Percentiles rank a stretch among this genome's conserved stretches.
Conservation (phyloP, 2,113 vertebrate genomes). For the Spea bombifrons region DNA sequence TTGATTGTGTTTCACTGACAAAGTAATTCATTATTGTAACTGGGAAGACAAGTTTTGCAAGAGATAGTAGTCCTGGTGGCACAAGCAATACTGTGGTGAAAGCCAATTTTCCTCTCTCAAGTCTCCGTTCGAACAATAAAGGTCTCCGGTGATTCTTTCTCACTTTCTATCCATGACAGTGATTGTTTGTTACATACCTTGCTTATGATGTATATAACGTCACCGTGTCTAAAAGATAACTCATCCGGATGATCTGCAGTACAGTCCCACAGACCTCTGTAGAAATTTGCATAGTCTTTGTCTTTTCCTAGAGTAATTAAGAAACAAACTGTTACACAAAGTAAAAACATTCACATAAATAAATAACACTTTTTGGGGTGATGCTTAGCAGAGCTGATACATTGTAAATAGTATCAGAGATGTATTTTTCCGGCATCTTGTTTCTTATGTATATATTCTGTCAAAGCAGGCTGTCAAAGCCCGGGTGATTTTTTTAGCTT, state of each 20-base stretch:
- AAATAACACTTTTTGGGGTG: no score
- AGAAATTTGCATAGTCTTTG: conserved; percentile 88
- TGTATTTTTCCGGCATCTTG: no score
- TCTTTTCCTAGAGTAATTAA: conserved; percentile 66
- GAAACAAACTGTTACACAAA: conserved; percentile 47
- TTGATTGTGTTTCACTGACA: conserved; percentile 74
- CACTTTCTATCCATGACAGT: conserved; percentile 1
- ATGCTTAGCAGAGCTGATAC: no score
- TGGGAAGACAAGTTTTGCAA: conserved; percentile 19
- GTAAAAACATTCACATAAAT: no score
- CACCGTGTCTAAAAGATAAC: conserved; percentile 89
- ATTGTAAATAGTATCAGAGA: no score
- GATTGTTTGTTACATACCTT: conserved; percentile 74
- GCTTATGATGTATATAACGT: conserved; percentile 92
- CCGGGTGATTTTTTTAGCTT: no score
- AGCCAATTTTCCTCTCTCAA: conserved; percentile 53
- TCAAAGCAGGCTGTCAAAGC: no score
- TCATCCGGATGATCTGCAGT: conserved; percentile 78
- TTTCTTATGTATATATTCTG: no score
- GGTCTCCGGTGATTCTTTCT: not conserved
- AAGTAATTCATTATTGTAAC: conserved; percentile 69
- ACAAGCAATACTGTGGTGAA: conserved; percentile 63
- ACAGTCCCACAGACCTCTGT: conserved; percentile 93
- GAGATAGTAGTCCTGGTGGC: conserved; percentile 60
- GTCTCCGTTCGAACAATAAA: conserved; percentile 7